Conservation (phyloP, 2,797 vertebrate species). For the Diplodus sargus region DNA sequence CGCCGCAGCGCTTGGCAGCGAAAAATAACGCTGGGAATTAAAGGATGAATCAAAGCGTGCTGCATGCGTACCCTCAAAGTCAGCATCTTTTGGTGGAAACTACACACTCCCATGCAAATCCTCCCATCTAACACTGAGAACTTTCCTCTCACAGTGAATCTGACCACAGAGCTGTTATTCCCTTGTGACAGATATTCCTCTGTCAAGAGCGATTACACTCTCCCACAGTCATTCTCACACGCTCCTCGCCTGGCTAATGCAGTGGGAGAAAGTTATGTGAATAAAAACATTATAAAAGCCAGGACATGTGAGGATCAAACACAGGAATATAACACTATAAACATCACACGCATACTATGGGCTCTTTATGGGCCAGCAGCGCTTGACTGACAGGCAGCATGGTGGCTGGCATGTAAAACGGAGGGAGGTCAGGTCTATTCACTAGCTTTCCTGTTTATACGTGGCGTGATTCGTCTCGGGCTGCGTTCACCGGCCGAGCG, state of each 20-base stretch:
- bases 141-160: constrained; percentile 67
- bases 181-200: constrained; percentile 73
- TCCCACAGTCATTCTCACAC: constrained; percentile 61
- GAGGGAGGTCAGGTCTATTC: constrained; percentile 68
- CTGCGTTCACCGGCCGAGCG: constrained; percentile 36
- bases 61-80: constrained; percentile 43
- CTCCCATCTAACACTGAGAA: constrained; percentile 60
- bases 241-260: constrained; percentile 37
- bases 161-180: constrained; percentile 67
- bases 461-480: constrained; percentile 57
- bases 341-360: constrained; percentile 68
- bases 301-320: constrained; percentile 63
- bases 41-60: constrained; percentile 49
- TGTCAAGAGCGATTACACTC: constrained; percentile 70
- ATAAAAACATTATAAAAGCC: constrained; percentile 21
- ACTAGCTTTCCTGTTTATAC: constrained; percentile 81
- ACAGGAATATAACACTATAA: constrained; percentile 66
- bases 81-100: constrained; percentile 74
- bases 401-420: constrained; percentile 62
- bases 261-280: constrained; percentile 21
- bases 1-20: constrained; percentile 26
- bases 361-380: constrained; percentile 50
- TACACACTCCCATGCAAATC: constrained; percentile 56
- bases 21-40: constrained; percentile 39
- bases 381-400: constrained; percentile 74